Percentiles rank a stretch among this genome's conserved stretches.
These are phyloP conservation scores for Phoenicopterus ruber DNA, from an alignment of 2,113 vertebrate species.

Conservation along the genomic window DNA sequence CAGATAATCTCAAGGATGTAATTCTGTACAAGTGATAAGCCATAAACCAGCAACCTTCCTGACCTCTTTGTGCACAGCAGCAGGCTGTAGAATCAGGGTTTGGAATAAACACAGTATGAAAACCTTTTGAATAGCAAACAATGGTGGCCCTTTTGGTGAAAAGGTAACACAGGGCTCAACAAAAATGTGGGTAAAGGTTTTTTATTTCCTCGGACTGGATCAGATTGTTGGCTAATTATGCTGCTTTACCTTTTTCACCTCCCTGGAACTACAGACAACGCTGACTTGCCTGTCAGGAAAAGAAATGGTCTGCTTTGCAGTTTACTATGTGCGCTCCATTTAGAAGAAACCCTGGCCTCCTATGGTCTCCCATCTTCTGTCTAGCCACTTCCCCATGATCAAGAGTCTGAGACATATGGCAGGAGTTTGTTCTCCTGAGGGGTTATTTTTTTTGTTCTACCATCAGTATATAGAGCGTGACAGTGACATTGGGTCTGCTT, in stretches of 20 bases:
- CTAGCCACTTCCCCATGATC: neutral
- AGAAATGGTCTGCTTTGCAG: neutral
- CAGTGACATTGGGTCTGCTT: neutral
- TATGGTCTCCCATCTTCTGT: neutral
- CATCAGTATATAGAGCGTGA: neutral
- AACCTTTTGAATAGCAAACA: neutral
- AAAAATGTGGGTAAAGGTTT: neutral
- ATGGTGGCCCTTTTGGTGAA: neutral
- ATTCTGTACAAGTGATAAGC: neutral
- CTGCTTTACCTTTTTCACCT: neutral
- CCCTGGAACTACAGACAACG: neutral
- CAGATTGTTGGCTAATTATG: neutral
- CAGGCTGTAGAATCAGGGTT: neutral
- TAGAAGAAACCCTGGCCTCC: neutral
- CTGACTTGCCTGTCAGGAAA: neutral
- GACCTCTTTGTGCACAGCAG: neutral
- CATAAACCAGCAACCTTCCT: neutral
- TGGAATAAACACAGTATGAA: neutral
- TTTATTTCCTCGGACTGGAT: neutral
- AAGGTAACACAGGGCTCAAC: neutral
- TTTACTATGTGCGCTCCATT: neutral
- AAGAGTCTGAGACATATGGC: neutral
- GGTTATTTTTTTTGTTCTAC: neutral
- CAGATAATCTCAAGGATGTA: neutral
- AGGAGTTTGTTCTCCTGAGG: neutral